Percentiles rank a stretch among this genome's conserved stretches.
Evolutionary conservation across 2,113 vertebrate species (phyloP).

Genomic region (Chaenocephalus aceratus): DNA sequence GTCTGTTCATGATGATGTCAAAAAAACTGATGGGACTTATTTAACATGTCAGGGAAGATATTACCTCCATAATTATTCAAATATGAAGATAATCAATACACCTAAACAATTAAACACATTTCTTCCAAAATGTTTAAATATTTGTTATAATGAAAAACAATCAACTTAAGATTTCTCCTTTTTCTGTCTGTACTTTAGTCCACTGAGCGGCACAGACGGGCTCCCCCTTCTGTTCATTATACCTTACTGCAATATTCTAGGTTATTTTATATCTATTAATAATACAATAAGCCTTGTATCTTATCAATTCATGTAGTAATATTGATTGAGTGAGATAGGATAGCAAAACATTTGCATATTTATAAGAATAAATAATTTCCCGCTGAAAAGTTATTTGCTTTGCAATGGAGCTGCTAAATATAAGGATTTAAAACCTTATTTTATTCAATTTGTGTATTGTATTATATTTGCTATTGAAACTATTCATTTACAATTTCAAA

Average conservation of each 20-base stretch:
- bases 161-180: too few species aligned
- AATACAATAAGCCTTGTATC: neutral
- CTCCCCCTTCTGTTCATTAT: slow-evolving; percentile 31
- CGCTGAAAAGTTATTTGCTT: too few species aligned
- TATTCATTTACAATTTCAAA: neutral
- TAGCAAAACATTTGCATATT: neutral
- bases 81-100: neutral
- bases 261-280: neutral
- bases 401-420: too few species aligned
- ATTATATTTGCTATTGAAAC: neutral
- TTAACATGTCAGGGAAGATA: neutral
- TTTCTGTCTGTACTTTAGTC: neutral
- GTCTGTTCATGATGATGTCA: neutral
- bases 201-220: neutral
- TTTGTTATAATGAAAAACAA: neutral
- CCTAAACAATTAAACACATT: neutral
- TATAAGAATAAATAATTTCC: too few species aligned
- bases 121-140: neutral
- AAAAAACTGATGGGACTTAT: neutral
- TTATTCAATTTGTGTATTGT: too few species aligned
- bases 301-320: slow-evolving; percentile 2
- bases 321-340: neutral
- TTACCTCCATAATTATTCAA: neutral
- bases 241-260: slow-evolving; percentile 4
- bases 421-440: too few species aligned